phyloP scores from a whole-genome alignment of 2,888 invertebrate genomes.

The Perdita meconis region DNA sequence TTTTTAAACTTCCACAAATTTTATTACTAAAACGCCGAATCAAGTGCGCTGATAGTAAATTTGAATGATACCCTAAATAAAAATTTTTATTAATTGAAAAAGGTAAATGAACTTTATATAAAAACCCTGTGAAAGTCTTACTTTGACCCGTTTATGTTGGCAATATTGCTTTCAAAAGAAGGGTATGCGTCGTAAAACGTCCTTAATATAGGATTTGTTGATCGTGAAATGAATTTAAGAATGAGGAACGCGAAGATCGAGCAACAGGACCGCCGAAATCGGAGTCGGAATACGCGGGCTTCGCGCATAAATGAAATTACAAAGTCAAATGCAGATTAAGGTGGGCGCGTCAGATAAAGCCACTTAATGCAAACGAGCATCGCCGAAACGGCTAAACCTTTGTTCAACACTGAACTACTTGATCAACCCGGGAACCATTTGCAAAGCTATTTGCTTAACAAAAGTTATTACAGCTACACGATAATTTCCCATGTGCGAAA shows the following conservation, averaged over 20 bases:
- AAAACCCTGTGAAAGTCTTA: too few species aligned
- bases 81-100: too few species aligned
- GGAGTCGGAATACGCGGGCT: constrained; percentile 34
- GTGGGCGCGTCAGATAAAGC: constrained; percentile 38
- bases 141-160: too few species aligned
- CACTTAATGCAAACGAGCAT: constrained; percentile 57
- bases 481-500: too few species aligned
- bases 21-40: too few species aligned
- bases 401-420: constrained; percentile 35
- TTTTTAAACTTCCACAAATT: too few species aligned
- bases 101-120: too few species aligned
- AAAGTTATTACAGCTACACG: not conserved
- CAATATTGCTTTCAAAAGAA: too few species aligned
- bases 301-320: constrained; percentile 65
- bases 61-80: too few species aligned
- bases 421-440: not conserved
- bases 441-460: not conserved
- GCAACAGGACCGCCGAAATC: constrained; percentile 16
- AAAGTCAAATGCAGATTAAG: constrained; percentile 64
- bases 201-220: constrained; percentile 14
- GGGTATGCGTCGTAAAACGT: too few species aligned
- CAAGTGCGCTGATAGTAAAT: too few species aligned
- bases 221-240: constrained; percentile 10
- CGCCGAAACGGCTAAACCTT: constrained; percentile 49
- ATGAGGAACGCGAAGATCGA: constrained; percentile 10